Conservation (phyloP, 2,113 vertebrate genomes). For the Corythoichthys intestinalis region DNA sequence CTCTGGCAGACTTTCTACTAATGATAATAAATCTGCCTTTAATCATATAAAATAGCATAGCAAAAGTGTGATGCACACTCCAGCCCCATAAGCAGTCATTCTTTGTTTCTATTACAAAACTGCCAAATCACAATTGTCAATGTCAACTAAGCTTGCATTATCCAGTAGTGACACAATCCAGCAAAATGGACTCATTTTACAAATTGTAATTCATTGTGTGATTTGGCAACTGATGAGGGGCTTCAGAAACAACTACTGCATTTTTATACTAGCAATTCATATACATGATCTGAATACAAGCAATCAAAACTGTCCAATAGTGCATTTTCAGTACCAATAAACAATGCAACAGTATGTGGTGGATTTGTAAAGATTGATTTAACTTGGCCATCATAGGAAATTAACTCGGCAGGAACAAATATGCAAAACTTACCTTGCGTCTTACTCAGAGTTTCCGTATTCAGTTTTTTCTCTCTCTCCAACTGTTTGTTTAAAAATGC, state of each 20-base stretch:
- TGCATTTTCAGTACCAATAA: no score
- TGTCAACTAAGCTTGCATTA: not conserved
- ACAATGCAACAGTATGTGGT: not conserved
- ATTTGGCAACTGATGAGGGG: no score
- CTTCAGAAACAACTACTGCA: no score
- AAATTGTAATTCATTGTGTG: no score
- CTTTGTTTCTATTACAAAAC: not conserved
- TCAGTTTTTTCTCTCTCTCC: constrained; percentile 53
- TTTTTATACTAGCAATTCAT: no score
- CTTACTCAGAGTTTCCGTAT: constrained; percentile 53
- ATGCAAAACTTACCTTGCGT: constrained; percentile 72
- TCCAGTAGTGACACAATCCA: not conserved
- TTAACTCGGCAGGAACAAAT: not conserved
- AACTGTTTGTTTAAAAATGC: constrained; percentile 81
- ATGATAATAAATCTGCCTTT: constrained; percentile 14
- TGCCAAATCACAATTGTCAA: not conserved
- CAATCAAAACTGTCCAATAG: no score
- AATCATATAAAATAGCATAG: not conserved
- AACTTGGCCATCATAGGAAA: not conserved
- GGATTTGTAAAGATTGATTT: not conserved
- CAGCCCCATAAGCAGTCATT: no score
- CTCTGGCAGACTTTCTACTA: constrained; percentile 69
- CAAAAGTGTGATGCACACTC: no score
- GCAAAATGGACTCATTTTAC: no score
- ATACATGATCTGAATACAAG: no score